A percentile compares a stretch with the other conserved stretches of the same genome.
Conservation (phyloP, 2,888 invertebrate genomes). For the Andrena camellia region DNA sequence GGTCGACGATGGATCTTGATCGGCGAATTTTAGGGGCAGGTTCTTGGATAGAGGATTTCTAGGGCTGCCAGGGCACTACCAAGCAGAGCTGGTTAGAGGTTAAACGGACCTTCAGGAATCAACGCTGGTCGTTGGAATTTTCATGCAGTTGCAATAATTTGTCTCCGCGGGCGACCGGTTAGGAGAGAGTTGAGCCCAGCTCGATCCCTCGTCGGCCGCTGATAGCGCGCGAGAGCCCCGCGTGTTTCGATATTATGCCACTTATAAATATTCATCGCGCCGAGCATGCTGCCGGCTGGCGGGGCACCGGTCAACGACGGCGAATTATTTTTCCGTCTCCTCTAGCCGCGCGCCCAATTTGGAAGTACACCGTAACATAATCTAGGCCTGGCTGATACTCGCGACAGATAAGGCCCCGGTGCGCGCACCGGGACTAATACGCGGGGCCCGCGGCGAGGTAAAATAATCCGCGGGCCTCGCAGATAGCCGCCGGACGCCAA, state of each 20-base stretch:
- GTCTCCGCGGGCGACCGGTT: neutral
- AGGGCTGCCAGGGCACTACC: neutral
- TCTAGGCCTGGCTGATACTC: slow-evolving; percentile 39
- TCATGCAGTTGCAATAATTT: neutral
- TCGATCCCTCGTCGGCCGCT: neutral
- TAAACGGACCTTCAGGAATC: neutral
- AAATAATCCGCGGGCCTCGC: slow-evolving; percentile 20
- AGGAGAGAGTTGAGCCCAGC: slow-evolving; percentile 5
- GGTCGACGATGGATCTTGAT: slow-evolving; percentile 26
- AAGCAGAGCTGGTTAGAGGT: neutral
- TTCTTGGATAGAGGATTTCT: neutral
- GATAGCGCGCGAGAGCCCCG: slow-evolving; percentile 12
- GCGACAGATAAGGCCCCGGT: slow-evolving; percentile 26
- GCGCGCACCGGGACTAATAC: slow-evolving; percentile 7
- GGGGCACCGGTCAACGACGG: slow-evolving; percentile 34
- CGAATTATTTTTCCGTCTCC: slow-evolving; percentile 23
- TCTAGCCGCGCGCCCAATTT: slow-evolving; percentile 40
- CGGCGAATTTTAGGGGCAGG: slow-evolving; percentile 9
- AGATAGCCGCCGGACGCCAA: slow-evolving; percentile 26
- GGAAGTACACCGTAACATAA: slow-evolving; percentile 48
- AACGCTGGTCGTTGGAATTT: neutral
- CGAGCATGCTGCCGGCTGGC: slow-evolving; percentile 26
- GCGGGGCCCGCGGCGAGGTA: slow-evolving; percentile 2
- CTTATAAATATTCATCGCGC: slow-evolving; percentile 64
- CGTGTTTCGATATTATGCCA: slow-evolving; percentile 42